Base-by-base conservation (phyloP, 64 coral and sea anemone species). In the Pachyseris speciosa region DNA sequence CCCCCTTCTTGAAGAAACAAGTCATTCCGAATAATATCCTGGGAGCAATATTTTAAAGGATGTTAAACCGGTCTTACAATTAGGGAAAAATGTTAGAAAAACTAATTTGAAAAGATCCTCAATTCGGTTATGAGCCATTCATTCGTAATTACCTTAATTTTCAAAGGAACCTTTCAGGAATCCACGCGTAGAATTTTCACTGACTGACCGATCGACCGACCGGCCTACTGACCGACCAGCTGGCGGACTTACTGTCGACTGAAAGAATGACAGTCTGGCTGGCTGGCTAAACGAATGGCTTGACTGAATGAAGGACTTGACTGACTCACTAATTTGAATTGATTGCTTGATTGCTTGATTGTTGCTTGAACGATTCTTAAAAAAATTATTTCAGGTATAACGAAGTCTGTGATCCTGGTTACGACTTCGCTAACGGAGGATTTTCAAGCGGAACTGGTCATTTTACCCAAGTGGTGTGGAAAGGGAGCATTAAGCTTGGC, bases 391-490 rank as follows among this genome's bases (percentile, higher is more conserved):
- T 37, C 20, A 96, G 94, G 94, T 96, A 96, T 40, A 84, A 96
- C 26, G 94, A 96, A 36, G 85, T 96, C 16, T 96, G 94, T 64
- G 0, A 69, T 52, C 88, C 88, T 2, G 88, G 88, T 3, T 96
- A 92, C 33, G 19, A 85, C 2, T 96, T 96, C 34, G 55, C 40
- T 32, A 17, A 31, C 0, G 74, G 60, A 13, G 63, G n/a, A 9
- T 72, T 11, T 65, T 40, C 67, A 6, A 2, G 37, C 0, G 85
- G 73, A 9, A 92, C 94, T 28, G 90, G 90, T 8, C 94, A 96
- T 33, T 96, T 96, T 41, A 92, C 94, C 32, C 94, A 96, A 63
- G 52, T 96, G 11, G 94, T 96, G 28, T 96, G 94, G 94, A 92
- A 96, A 45, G 85, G 37, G 17, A 96, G 94, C 53, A 67, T 31